Conservation (phyloP, 2,888 invertebrate species). For the Sinhomidia bicolor region DNA sequence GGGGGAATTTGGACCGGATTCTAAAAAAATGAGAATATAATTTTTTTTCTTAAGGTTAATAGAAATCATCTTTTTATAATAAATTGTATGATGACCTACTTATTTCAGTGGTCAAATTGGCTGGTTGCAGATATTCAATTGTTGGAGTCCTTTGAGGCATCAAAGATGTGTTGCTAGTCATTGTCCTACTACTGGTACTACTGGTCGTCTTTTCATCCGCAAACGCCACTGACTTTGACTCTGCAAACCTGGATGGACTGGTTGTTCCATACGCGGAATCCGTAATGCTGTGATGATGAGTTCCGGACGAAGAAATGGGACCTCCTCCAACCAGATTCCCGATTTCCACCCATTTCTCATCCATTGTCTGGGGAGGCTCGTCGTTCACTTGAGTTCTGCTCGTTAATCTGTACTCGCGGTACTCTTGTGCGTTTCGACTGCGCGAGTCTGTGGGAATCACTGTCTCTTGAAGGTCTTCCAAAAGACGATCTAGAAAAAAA, state of each 20-base stretch:
- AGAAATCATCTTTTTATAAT: background rate
- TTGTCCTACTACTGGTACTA: slow-evolving; percentile 41
- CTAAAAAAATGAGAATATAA: slow-evolving; percentile 50
- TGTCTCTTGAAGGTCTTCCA: slow-evolving; percentile 79
- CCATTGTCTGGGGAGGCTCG: slow-evolving; percentile 75
- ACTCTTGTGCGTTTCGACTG: slow-evolving; percentile 75
- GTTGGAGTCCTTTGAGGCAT: slow-evolving; percentile 28
- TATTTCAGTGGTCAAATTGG: slow-evolving; percentile 76
- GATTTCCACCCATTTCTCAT: slow-evolving; percentile 79
- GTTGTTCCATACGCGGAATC: slow-evolving; percentile 54
- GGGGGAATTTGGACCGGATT: slow-evolving; percentile 77
- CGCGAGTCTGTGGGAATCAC: slow-evolving; percentile 76
- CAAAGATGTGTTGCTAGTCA: slow-evolving; percentile 20
- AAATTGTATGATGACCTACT: slow-evolving; percentile 69
- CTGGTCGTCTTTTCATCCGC: slow-evolving; percentile 73
- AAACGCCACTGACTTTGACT: slow-evolving; percentile 77
- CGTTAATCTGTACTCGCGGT: slow-evolving; percentile 78
- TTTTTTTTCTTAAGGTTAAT: slow-evolving; percentile 6
- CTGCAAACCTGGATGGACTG: slow-evolving; percentile 54
- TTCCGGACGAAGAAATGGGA: slow-evolving; percentile 52
- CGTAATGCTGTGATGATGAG: slow-evolving; percentile 37
- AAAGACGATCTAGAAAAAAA: slow-evolving; percentile 75
- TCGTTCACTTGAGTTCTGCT: slow-evolving; percentile 74
- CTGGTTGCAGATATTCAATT: slow-evolving; percentile 77
- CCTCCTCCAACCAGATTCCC: slow-evolving; percentile 75